These are phyloP conservation scores for Tringa solitaria DNA, from an alignment of 2,113 vertebrate genomes.

Conservation along the genomic window DNA sequence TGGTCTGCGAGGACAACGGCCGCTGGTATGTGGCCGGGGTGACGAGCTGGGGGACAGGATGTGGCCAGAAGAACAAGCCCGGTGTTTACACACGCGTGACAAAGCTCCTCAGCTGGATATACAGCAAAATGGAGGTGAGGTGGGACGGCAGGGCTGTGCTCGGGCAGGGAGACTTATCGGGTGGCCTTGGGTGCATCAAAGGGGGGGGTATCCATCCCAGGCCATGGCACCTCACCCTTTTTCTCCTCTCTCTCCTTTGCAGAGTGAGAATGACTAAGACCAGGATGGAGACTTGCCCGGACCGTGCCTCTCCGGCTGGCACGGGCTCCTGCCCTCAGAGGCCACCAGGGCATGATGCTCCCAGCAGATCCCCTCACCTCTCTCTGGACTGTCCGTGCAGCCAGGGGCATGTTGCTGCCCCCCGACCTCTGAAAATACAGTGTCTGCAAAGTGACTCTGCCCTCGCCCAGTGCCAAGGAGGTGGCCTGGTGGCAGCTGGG, in stretches of 20 bases:
- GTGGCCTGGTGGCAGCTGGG: background rate
- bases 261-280: constrained; percentile 34
- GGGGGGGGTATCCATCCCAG: background rate
- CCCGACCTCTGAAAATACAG: background rate
- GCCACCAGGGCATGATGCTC: background rate
- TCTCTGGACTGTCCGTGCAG: background rate
- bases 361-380: background rate
- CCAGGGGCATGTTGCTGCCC: background rate
- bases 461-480: background rate
- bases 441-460: background rate
- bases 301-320: background rate
- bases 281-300: background rate
- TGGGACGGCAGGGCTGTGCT: background rate
- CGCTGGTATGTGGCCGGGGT: constrained; percentile 86
- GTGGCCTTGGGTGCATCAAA: rapidly evolving
- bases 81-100: constrained; percentile 88
- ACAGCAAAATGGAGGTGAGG: constrained; percentile 89
- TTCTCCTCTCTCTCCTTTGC: background rate
- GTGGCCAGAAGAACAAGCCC: constrained; percentile 82
- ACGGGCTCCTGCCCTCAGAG: background rate
- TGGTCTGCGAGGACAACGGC: constrained; percentile 77
- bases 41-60: constrained; percentile 93
- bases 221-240: background rate
- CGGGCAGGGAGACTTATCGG: rapidly evolving
- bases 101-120: constrained; percentile 84